Evolutionary conservation across 2,797 vertebrate genomes (phyloP), one percentile per base, ranked within the genome.

Genomic region (Strix occidentalis): DNA sequence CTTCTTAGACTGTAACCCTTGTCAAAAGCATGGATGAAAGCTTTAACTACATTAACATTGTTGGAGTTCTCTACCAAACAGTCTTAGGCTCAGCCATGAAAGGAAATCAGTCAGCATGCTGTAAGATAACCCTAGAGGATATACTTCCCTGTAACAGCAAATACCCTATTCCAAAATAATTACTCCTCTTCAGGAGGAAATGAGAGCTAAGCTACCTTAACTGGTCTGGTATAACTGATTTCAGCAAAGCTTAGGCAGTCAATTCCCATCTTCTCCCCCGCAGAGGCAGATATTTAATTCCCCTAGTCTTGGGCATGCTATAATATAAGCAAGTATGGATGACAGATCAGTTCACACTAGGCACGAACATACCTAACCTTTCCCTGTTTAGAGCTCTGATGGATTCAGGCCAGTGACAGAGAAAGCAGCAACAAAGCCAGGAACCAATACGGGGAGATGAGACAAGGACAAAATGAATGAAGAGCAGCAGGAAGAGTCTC

Each of bases 391-490:
- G 84, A 89, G 82, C 90, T 81, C 84, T 21, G 56, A 93, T 92
- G 96, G 93, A 95, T 92, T 57, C 90, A 87, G 92, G 96, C 95
- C 96, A 96, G 75, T 8, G 84, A 18, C 84, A 50, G 84, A 82
- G 94, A 88, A 77, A 90, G 88, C 81, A 89, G 84, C 81, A 93
- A 89, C 92, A 95, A 96, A 93, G 80, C 87, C 45, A 29, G 81
- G 29, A 92, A 91, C 68, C 76, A 89, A 92, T 20, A 87, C 11
- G 0, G 60, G 81, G 85, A 89, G 80, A 96, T 33, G 74, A 93
- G 88, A 86, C 93, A 94, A 92, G 93, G 94, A 46, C 90, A 91
- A 95, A 92, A 96, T 93, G 91, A 93, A 92, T 87, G 93, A 92
- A 64, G 25, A 92, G 70, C 54, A 37, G 94, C 75, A 95, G 58